Evolutionary conservation across 2,113 vertebrate genomes (phyloP).

Genomic region (Peromyscus leucopus): DNA sequence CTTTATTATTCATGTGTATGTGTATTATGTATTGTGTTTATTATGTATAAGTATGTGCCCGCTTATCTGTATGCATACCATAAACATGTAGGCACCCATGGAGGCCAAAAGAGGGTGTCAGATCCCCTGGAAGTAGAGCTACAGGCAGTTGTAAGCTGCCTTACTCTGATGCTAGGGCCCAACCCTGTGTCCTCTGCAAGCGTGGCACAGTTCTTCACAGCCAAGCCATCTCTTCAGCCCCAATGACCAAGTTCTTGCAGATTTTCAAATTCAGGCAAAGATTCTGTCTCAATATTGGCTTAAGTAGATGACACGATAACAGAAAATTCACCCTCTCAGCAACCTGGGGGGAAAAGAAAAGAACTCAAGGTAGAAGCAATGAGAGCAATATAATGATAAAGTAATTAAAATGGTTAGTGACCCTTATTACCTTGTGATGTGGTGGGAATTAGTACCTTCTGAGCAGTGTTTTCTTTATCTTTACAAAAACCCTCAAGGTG

Average conservation of each 20-base stretch:
- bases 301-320: not conserved
- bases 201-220: not conserved
- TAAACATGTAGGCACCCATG: no score
- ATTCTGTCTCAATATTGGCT: not conserved
- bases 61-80: not conserved
- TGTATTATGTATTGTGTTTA: not conserved
- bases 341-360: not conserved
- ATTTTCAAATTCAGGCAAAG: not conserved
- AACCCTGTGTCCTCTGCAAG: not conserved
- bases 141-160: not conserved
- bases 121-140: not conserved
- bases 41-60: not conserved
- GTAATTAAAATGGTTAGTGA: not conserved
- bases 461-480: not conserved
- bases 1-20: not conserved
- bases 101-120: no score
- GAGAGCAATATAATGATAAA: not conserved
- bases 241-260: slow-evolving; percentile 8
- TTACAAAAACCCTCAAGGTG: not conserved
- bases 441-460: not conserved
- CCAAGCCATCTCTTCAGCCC: no score
- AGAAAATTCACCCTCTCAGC: not conserved
- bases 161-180: not conserved
- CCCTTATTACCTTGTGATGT: not conserved
- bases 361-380: not conserved